A percentile compares a stretch with the other conserved stretches of the same genome.
These are phyloP conservation scores for Hippocampus mohnikei DNA, from an alignment of 2,113 vertebrate species.

Conservation along the genomic window DNA sequence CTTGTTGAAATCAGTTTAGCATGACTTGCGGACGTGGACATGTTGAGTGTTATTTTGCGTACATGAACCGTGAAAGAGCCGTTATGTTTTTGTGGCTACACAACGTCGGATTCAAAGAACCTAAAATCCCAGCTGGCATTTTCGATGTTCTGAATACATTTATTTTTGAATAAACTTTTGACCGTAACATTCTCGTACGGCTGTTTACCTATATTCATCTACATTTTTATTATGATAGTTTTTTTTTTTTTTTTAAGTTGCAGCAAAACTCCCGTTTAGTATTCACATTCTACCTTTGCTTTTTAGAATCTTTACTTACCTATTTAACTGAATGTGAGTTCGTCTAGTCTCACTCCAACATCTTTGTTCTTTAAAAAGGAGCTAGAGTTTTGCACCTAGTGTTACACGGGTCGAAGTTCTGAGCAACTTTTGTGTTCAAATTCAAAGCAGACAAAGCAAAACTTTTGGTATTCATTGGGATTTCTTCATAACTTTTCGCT, in stretches of 20 bases:
- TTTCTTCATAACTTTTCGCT: neutral
- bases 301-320: neutral
- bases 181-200: neutral
- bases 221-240: neutral
- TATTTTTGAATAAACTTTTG: neutral
- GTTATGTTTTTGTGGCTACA: slow-evolving; percentile 44
- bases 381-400: neutral
- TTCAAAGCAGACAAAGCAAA: neutral
- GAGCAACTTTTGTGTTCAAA: neutral
- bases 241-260: neutral
- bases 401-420: neutral
- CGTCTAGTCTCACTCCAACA: neutral
- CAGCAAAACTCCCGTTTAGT: neutral
- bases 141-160: neutral
- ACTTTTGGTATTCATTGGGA: slow-evolving; percentile 7
- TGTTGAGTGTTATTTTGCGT: slow-evolving; percentile 25
- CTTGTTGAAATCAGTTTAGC: slow-evolving; percentile 32
- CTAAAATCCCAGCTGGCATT: slow-evolving; percentile 24
- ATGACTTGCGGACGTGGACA: slow-evolving; percentile 30
- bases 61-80: slow-evolving; percentile 29
- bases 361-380: neutral
- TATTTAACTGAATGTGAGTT: neutral
- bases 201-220: neutral
- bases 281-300: neutral
- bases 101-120: slow-evolving; percentile 36